Conservation (phyloP, 1,140 invertebrate genomes). For the Copidosoma floridanum region DNA sequence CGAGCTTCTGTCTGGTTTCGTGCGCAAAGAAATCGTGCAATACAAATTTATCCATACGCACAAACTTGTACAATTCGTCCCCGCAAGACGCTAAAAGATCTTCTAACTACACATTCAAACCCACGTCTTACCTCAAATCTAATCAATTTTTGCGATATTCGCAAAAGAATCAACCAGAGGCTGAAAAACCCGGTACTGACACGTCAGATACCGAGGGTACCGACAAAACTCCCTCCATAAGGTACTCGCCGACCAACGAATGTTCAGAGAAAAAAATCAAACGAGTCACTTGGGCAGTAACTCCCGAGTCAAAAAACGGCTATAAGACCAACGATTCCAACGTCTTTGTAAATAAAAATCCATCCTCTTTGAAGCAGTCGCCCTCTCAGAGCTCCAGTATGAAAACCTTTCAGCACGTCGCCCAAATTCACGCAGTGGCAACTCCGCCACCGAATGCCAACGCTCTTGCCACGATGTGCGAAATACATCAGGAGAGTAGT, state of each 20-base stretch:
- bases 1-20: slow-evolving; percentile 8
- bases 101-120: slow-evolving; percentile 31
- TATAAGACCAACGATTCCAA: no score
- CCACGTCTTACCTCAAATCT: not conserved
- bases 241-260: not conserved
- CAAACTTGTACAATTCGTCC: slow-evolving; percentile 47
- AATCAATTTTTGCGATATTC: not conserved
- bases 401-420: slow-evolving; percentile 2
- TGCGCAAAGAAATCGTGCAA: slow-evolving; percentile 36
- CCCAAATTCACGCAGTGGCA: slow-evolving; percentile 12
- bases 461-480: not conserved
- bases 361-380: no score
- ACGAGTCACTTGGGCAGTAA: slow-evolving; percentile 25
- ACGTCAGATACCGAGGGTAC: not conserved
- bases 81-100: slow-evolving; percentile 37
- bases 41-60: slow-evolving; percentile 51
- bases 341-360: no score
- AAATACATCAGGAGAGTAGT: slow-evolving; percentile 12
- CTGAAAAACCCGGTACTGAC: not conserved
- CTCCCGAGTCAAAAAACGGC: no score
- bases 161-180: slow-evolving; percentile 17
- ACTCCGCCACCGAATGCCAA: not conserved
- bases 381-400: slow-evolving; percentile 1
- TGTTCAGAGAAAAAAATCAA: slow-evolving; percentile 17
- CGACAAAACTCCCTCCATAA: not conserved